Base-by-base conservation (phyloP, 2,113 vertebrate genomes). In the Melozone crissalis region DNA sequence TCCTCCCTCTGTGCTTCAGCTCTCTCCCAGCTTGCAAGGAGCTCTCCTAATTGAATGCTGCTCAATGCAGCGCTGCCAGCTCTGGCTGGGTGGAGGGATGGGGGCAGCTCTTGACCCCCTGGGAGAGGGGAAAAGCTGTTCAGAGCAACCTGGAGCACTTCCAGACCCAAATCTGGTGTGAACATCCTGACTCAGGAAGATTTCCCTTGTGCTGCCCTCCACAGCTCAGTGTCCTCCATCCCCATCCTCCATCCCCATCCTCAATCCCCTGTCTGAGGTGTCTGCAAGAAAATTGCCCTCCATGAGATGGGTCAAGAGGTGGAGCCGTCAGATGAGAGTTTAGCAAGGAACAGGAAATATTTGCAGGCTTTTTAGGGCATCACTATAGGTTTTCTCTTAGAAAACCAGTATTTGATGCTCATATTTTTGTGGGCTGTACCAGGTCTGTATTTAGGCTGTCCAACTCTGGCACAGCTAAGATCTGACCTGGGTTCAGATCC, bases 1-100 rank as follows among this genome's bases (percentile, higher is more conserved):
- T 95, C 89, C 91, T 91, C 87, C 52, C 68, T 85, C 63, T 44
- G 52, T 44, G 62, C 55, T 93, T 85, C 69, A 90, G 51, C 78
- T 87, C 35, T n/a, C 51, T 61, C 66, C 62, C 23, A 5, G 72
- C 74, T 76, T 54, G 11, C 81, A 83, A 84, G 39, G 66, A 83
- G 84, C 75, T 90, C 84, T 82, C 59, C 47, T 87, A 59, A 71
- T 41, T 59, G 52, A 67, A 74, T n/a, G 22, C 35, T 67, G 35
- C 74, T 91, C 78, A 2, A 37, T 24, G 77, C 13, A 5, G 33
- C 0, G 0, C 69, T 78, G 55, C 49, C 63, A 71, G 82, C n/a
- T 71, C 39, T 18, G 47, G 16, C 61, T 78, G 67, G 14, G 7
- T 19, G 11, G 9, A 68, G 66, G 24, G 15, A 62, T 13, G 10